A percentile compares a stretch with the other conserved stretches of the same genome.
These are phyloP conservation scores for Oreochromis niloticus DNA, from an alignment of 2,113 vertebrate species.

Conservation along the genomic window DNA sequence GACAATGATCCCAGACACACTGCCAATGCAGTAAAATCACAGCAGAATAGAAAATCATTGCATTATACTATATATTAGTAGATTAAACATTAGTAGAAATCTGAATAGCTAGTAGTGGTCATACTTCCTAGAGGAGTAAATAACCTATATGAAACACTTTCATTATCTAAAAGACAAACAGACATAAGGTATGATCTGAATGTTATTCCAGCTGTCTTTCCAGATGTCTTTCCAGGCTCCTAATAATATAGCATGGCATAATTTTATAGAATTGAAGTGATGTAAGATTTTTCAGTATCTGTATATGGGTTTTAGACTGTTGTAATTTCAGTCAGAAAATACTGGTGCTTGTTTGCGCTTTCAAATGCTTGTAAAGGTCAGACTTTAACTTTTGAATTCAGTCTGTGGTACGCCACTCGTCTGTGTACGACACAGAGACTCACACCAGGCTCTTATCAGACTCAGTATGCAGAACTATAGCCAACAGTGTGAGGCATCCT, in stretches of 20 bases:
- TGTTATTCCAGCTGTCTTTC: background rate
- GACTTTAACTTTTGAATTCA: conserved; percentile 15
- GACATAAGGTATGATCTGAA: background rate
- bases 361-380: conserved; percentile 18
- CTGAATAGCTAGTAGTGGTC: background rate
- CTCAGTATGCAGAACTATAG: conserved; percentile 39
- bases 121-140: background rate
- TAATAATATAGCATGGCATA: background rate
- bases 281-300: background rate
- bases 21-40: background rate
- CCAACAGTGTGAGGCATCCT: conserved; percentile 24
- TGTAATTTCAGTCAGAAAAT: background rate
- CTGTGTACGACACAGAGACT: background rate
- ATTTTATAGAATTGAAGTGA: background rate
- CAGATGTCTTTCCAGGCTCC: background rate
- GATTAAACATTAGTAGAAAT: background rate
- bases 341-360: background rate
- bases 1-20: background rate
- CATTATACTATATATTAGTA: background rate
- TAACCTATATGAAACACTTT: background rate
- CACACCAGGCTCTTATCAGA: conserved; percentile 17
- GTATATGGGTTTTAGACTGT: background rate
- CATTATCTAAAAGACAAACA: background rate
- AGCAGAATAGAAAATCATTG: background rate
- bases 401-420: background rate